Evolutionary conservation across 2,797 vertebrate genomes (phyloP), one percentile per base, ranked within the genome.

Genomic region (Lacerta agilis): DNA sequence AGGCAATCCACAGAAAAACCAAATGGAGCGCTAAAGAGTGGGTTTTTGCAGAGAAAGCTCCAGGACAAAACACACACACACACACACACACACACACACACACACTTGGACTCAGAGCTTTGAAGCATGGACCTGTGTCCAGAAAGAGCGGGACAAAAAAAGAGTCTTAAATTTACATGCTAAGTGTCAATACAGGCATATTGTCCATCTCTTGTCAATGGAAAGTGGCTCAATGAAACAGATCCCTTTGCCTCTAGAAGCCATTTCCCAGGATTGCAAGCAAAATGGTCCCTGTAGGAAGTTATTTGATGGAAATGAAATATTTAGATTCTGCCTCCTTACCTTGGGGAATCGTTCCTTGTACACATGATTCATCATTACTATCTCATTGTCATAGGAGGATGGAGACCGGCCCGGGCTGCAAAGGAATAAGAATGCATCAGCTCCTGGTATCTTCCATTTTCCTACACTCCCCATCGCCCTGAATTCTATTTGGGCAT

Each of bases 271-370:
- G 55, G 4, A 38, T 69, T 10, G 11, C 36, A 2, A 23, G 49
- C 29, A 79, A 79, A 82, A n/a, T 9, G 38, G 67, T 58, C 64
- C 29, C 15, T 3, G 10, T 3, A 75, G 55, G 25, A 41, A 43
- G 55, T 17, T 64, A 33, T 86, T 25, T 73, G 78, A 81, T 11
- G 71, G 33, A 80, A 80, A 25, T n/a, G 55, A 33, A 27, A 64
- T 64, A 8, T 64, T 83, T 64, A 81, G 78, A 43, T 5, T 58
- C 64, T 27, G 6, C 36, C 81, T 73, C 45, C 83, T 89, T 95
- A 98, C 98, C 98, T 98, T 99, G 71, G 98, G 98, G 94, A 98
- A 99, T 72, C 98, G 96, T 58, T 99, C 98, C 94, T 98, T 98
- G 95, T 99, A 99, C 98, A 89, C 88, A 89, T 89, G 88, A 67